phyloP scores from a whole-genome alignment of 1,140 invertebrate genomes.

The Pteromalus puparum region DNA sequence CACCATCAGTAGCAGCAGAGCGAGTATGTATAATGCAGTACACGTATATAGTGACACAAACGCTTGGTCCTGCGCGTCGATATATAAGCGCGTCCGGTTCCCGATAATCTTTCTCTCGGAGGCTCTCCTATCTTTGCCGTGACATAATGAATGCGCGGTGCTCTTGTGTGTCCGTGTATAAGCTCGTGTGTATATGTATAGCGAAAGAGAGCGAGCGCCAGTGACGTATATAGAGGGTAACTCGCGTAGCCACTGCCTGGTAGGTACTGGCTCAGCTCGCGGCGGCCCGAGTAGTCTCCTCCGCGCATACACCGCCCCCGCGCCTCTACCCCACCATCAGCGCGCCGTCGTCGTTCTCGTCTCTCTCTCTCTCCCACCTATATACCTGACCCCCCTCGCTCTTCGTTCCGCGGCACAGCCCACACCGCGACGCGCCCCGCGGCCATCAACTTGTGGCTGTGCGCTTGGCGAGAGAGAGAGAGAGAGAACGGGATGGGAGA shows the following conservation, averaged over 20 bases:
- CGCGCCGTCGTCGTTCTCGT: constrained; percentile 34
- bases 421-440: constrained; percentile 57
- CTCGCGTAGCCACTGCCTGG: constrained; percentile 67
- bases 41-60: no score
- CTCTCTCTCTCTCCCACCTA: constrained; percentile 54
- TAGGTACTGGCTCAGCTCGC: constrained; percentile 68
- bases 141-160: constrained; percentile 58
- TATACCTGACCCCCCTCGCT: constrained; percentile 3
- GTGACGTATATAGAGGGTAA: constrained; percentile 39
- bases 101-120: constrained; percentile 5
- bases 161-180: background rate
- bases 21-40: no score
- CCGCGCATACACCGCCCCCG: constrained; percentile 57
- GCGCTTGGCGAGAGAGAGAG: background rate
- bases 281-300: constrained; percentile 56
- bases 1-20: background rate
- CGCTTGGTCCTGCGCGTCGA: background rate
- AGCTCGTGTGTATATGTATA: no score
- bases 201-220: constrained; percentile 52
- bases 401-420: constrained; percentile 58
- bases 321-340: constrained; percentile 61
- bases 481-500: constrained; percentile 37
- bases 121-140: constrained; percentile 22
- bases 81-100: background rate
- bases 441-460: constrained; percentile 62